Evolutionary conservation across 2,888 invertebrate genomes (phyloP).

Genomic region (Blastobasis lacticolella): DNA sequence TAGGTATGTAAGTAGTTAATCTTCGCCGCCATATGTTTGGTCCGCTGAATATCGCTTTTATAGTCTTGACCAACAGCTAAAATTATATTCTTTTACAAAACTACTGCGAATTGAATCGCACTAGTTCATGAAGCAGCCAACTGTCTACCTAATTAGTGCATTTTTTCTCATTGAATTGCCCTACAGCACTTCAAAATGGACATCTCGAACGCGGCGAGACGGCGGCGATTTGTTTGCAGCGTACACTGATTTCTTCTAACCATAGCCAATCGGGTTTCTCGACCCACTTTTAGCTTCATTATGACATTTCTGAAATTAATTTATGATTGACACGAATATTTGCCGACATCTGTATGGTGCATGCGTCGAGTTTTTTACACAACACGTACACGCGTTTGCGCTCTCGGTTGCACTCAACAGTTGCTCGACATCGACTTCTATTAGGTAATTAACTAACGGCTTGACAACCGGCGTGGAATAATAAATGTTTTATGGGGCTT

Average conservation of each 20-base stretch:
- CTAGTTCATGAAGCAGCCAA: too few species aligned
- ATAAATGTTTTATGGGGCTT: too few species aligned
- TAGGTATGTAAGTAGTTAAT: too few species aligned
- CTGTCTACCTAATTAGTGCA: too few species aligned
- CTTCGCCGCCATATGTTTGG: too few species aligned
- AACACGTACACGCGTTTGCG: background rate
- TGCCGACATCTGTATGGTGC: conserved; percentile 15
- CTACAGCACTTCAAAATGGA: too few species aligned
- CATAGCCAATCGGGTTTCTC: conserved; percentile 18
- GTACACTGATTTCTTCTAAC: conserved; percentile 7
- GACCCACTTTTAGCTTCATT: conserved; percentile 17
- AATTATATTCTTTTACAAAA: too few species aligned
- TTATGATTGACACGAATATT: conserved; percentile 27
- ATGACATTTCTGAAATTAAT: conserved; percentile 32
- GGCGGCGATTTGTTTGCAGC: conserved; percentile 1
- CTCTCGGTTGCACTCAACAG: conserved; percentile 4
- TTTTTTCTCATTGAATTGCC: too few species aligned
- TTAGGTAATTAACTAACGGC: background rate
- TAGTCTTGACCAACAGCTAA: too few species aligned
- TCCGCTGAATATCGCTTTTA: too few species aligned
- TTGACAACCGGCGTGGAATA: background rate
- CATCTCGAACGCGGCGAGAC: background rate
- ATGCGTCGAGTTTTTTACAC: conserved; percentile 5
- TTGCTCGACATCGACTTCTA: conserved; percentile 1
- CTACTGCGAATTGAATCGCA: too few species aligned